A percentile compares a stretch with the other conserved stretches of the same genome.
These are phyloP conservation scores for Metallyticus violacea DNA, from an alignment of 2,888 invertebrate species.

Conservation along the genomic window DNA sequence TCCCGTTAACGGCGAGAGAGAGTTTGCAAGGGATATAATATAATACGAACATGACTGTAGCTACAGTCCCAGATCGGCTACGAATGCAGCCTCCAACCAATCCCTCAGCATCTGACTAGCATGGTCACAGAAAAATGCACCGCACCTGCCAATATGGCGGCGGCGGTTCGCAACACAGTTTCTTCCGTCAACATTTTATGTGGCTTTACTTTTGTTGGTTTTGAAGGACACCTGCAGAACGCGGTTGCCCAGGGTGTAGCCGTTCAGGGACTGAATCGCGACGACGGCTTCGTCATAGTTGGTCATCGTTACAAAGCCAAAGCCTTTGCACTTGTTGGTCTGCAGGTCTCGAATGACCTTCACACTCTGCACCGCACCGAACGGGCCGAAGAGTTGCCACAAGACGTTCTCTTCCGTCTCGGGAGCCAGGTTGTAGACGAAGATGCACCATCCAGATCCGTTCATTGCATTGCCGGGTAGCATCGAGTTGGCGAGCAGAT, in stretches of 20 bases:
- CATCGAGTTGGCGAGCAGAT: constrained; percentile 73
- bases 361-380: constrained; percentile 95
- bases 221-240: constrained; percentile 97
- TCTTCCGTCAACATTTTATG: constrained; percentile 35
- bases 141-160: constrained; percentile 36
- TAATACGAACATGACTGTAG: not conserved
- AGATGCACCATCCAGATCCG: constrained; percentile 89
- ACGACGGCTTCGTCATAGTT: constrained; percentile 96
- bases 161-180: constrained; percentile 34
- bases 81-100: constrained; percentile 32
- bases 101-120: constrained; percentile 34
- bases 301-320: constrained; percentile 98
- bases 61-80: constrained; percentile 18
- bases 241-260: constrained; percentile 91
- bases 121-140: constrained; percentile 36
- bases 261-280: constrained; percentile 94
- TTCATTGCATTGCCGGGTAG: constrained; percentile 83
- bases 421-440: constrained; percentile 88
- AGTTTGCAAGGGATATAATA: constrained; percentile 9
- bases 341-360: constrained; percentile 94
- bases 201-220: constrained; percentile 78
- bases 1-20: constrained; percentile 10
- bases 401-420: constrained; percentile 89
- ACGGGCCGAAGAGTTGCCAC: constrained; percentile 95
- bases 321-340: constrained; percentile 97